A percentile compares a stretch with the other conserved stretches of the same genome.
Evolutionary conservation across 2,797 vertebrate species (phyloP).

Genomic region (Melanotaenia boesemani): DNA sequence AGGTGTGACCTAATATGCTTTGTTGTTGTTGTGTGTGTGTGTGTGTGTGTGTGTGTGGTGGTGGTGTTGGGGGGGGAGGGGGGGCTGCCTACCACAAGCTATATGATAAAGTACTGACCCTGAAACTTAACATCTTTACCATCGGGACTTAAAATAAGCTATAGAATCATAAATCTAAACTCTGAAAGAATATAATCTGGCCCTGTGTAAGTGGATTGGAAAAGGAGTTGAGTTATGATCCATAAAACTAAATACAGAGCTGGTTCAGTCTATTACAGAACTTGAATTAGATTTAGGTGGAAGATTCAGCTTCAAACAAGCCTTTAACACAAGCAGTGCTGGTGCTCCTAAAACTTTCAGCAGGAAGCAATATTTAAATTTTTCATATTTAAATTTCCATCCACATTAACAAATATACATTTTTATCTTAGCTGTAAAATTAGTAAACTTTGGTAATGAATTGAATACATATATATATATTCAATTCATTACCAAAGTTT

Average conservation of each 20-base stretch:
- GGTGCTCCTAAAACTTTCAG: background rate
- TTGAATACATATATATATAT: background rate
- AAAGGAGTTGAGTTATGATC: constrained; percentile 21
- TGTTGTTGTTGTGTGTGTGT: background rate
- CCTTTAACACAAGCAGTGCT: background rate
- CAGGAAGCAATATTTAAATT: background rate
- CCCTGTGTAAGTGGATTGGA: background rate
- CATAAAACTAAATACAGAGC: constrained; percentile 6
- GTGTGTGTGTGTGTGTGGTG: background rate
- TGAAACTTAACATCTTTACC: constrained; percentile 15
- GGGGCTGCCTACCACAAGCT: background rate
- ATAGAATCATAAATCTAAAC: background rate
- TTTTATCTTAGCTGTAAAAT: background rate
- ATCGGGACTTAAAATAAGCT: constrained; percentile 13
- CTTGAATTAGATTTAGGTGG: constrained; percentile 24
- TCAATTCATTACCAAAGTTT: too few species aligned
- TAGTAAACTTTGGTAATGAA: background rate
- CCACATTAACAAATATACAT: background rate
- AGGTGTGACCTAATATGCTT: background rate
- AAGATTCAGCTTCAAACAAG: constrained; percentile 3
- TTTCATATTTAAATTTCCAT: too few species aligned
- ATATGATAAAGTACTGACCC: background rate
- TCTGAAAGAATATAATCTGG: constrained; percentile 6
- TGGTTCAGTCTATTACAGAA: constrained; percentile 17
- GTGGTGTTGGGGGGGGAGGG: too few species aligned